Percentiles rank a stretch among this genome's conserved stretches.
Evolutionary conservation across 2,113 vertebrate genomes (phyloP).

Genomic region (Smithornis capensis): DNA sequence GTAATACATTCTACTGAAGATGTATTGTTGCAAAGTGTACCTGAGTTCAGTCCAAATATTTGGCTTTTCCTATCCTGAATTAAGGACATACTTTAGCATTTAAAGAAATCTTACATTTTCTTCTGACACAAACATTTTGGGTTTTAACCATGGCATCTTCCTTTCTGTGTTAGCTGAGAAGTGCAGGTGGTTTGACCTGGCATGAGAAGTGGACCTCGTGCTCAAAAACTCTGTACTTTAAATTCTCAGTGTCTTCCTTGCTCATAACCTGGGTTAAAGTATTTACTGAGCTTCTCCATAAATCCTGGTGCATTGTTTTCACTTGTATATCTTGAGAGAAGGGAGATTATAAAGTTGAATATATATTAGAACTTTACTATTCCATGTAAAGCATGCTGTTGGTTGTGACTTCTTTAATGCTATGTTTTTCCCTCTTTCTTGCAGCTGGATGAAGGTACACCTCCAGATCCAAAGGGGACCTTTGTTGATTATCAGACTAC

Average conservation of each 20-base stretch:
- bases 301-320: neutral
- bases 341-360: neutral
- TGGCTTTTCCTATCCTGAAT: neutral
- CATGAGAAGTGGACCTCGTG: neutral
- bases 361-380: neutral
- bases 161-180: neutral
- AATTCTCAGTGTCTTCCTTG: neutral
- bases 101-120: neutral
- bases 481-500: conserved; percentile 99
- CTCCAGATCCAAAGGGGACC: conserved; percentile 90
- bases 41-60: neutral
- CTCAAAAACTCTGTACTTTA: neutral
- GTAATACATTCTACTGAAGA: neutral
- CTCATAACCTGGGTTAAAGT: neutral
- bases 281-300: neutral
- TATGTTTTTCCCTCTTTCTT: neutral
- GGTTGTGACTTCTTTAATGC: neutral
- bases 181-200: neutral
- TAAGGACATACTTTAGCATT: neutral
- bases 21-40: neutral
- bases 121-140: neutral
- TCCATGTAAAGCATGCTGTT: neutral
- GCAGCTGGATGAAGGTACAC: conserved; percentile 94
- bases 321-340: neutral
- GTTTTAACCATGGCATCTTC: accelerated